Percentiles rank a stretch among this genome's conserved stretches.
These are phyloP conservation scores for Scotopteryx bipunctaria DNA, from an alignment of 2,888 invertebrate species.

Conservation along the genomic window DNA sequence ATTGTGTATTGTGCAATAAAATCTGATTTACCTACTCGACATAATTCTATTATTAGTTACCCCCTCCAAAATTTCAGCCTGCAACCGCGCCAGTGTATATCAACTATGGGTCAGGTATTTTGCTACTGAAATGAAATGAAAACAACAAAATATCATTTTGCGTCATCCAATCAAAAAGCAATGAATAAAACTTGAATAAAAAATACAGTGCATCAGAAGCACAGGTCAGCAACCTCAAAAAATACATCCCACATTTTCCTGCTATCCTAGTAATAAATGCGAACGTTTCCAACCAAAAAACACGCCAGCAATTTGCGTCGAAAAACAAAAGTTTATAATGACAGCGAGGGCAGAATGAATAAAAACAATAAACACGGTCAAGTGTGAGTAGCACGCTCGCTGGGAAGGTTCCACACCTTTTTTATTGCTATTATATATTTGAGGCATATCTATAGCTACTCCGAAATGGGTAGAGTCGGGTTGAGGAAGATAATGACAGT, in stretches of 20 bases:
- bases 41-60: too few species aligned
- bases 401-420: background rate
- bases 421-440: background rate
- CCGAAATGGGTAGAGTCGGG: too few species aligned
- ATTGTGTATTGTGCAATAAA: too few species aligned
- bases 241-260: conserved; percentile 22
- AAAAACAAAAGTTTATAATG: conserved; percentile 49
- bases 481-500: too few species aligned
- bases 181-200: too few species aligned
- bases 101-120: too few species aligned
- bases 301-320: conserved; percentile 30
- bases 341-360: conserved; percentile 42
- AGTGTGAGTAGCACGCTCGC: conserved; percentile 4
- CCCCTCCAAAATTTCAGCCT: too few species aligned
- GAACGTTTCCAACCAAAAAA: conserved; percentile 34
- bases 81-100: too few species aligned
- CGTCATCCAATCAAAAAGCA: too few species aligned
- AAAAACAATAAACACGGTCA: conserved; percentile 38
- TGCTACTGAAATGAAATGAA: too few species aligned
- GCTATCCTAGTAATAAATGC: conserved; percentile 27
- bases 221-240: conserved; percentile 22
- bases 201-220: background rate
- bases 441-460: background rate
- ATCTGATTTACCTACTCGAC: too few species aligned
- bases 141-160: too few species aligned